Conservation (phyloP, 2,113 vertebrate genomes). For the Anthoscopus minutus region DNA sequence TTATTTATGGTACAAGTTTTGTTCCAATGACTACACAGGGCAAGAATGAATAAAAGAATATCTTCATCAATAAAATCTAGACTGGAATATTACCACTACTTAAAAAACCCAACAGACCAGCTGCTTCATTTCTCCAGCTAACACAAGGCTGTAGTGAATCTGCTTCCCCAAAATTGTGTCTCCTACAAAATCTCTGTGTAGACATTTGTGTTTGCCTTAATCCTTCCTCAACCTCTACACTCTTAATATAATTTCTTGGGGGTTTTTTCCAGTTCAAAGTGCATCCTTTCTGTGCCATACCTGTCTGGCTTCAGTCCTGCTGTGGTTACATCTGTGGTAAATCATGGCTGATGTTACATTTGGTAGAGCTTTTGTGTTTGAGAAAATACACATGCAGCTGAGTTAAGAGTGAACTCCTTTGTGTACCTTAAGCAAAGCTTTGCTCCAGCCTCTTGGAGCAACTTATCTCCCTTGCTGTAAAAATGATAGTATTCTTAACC, state of each 20-base stretch:
- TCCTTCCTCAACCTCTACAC: neutral
- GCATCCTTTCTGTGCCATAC: neutral
- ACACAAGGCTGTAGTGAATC: neutral
- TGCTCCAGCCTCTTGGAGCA: neutral
- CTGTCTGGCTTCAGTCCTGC: neutral
- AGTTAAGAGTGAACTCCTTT: neutral
- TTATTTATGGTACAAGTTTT: neutral
- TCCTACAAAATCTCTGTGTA: neutral
- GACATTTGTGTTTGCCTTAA: neutral
- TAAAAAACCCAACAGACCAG: neutral
- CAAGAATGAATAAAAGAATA: neutral
- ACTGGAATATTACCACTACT: neutral
- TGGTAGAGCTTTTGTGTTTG: neutral
- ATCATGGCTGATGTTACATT: neutral
- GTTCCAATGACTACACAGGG: neutral
- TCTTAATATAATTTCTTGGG: neutral
- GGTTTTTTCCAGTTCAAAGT: neutral
- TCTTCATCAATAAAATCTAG: neutral
- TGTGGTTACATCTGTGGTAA: neutral
- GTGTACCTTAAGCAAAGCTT: neutral
- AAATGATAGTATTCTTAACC: neutral
- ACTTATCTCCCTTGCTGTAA: neutral
- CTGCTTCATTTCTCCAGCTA: neutral
- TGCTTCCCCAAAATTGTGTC: neutral
- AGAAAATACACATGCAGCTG: neutral